Percentiles rank a stretch among this genome's conserved stretches.
Conservation (phyloP, 2,113 vertebrate species). For the Sander lucioperca region DNA sequence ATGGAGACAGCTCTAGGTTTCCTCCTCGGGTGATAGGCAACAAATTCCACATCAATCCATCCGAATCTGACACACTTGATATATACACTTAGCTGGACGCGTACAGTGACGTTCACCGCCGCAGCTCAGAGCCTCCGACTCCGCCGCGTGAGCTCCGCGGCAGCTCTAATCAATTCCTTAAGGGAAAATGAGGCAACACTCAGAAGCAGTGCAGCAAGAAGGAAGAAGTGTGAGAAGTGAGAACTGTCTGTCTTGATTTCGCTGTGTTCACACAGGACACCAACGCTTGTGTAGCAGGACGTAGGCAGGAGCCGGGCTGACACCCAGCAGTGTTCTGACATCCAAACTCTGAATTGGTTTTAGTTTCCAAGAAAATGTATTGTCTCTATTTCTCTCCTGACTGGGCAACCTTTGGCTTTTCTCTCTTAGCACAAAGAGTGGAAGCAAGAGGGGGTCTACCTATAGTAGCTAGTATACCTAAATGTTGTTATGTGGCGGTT, state of each 20-base stretch:
- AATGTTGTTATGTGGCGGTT: no score
- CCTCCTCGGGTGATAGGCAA: not conserved
- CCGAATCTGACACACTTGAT: conserved; percentile 11
- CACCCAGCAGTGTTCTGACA: not conserved
- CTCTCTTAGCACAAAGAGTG: no score
- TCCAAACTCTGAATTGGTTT: not conserved
- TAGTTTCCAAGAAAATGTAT: not conserved
- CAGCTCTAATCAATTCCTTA: not conserved
- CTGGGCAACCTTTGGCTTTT: no score
- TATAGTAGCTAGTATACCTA: no score
- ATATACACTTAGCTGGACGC: conserved; percentile 10
- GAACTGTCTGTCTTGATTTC: not conserved
- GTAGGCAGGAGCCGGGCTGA: not conserved
- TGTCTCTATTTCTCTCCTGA: not conserved
- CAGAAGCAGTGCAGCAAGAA: conserved; percentile 27
- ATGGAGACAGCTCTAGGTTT: conserved; percentile 18
- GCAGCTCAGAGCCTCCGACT: not conserved
- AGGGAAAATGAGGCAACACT: not conserved
- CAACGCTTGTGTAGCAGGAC: not conserved
- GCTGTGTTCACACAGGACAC: conserved; percentile 27
- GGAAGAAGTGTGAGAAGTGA: conserved; percentile 27
- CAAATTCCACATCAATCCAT: conserved; percentile 19
- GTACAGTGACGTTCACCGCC: not conserved
- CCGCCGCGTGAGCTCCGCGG: not conserved
- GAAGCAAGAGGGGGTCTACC: no score